Percentiles rank a stretch among this genome's conserved stretches.
These are phyloP conservation scores for Campoletis raptor DNA, from an alignment of 2,888 invertebrate species.

Conservation along the genomic window DNA sequence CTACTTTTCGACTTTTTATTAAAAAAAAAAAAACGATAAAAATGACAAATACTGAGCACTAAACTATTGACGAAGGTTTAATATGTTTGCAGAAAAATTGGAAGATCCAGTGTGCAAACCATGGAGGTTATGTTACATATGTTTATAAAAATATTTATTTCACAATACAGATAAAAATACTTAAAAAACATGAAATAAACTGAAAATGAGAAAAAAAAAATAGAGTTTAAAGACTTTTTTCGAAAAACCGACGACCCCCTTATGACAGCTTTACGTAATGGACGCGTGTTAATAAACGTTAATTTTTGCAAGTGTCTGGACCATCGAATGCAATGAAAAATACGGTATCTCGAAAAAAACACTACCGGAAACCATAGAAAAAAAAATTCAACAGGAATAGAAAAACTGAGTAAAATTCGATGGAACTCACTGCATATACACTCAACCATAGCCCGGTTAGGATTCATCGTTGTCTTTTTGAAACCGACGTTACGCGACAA, in stretches of 20 bases:
- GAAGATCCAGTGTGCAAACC: conserved; percentile 9
- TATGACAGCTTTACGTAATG: conserved; percentile 54
- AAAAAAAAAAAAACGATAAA: background rate
- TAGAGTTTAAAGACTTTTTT: background rate
- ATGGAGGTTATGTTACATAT: conserved; percentile 29
- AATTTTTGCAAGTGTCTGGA: conserved; percentile 13
- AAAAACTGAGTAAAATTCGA: background rate
- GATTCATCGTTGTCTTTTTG: conserved; percentile 61
- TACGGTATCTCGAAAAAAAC: background rate
- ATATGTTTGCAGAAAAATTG: conserved; percentile 8
- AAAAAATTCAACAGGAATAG: background rate
- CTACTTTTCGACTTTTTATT: background rate
- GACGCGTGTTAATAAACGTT: conserved; percentile 40
- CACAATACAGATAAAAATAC: background rate
- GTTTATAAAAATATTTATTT: background rate
- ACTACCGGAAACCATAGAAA: background rate
- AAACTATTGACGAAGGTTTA: conserved; percentile 13
- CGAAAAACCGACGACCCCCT: background rate
- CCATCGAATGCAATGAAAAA: background rate
- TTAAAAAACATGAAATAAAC: background rate
- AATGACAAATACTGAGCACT: background rate
- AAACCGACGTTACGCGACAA: conserved; percentile 70
- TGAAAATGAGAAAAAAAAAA: background rate
- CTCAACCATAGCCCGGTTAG: conserved; percentile 74
- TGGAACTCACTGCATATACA: conserved; percentile 81